phyloP scores from a whole-genome alignment of 2,888 invertebrate species.

The Chymomyza procnemis region DNA sequence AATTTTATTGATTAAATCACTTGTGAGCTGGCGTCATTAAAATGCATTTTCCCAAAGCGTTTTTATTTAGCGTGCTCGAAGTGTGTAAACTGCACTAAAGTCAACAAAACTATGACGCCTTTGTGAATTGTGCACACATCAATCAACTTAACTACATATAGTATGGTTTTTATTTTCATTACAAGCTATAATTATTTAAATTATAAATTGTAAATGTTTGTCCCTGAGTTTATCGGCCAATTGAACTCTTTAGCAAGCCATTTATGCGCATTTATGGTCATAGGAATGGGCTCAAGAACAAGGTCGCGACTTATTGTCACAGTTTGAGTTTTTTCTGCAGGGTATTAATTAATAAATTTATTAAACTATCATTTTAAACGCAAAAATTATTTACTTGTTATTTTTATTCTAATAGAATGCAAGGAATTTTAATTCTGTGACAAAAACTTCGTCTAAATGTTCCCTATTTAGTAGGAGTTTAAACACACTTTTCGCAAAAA shows the following conservation, averaged over 20 bases:
- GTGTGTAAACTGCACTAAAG: not conserved
- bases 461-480: no score
- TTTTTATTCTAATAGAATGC: slow-evolving; percentile 7
- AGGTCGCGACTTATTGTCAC: slow-evolving; percentile 53
- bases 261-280: slow-evolving; percentile 40
- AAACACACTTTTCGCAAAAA: no score
- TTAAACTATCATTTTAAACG: not conserved
- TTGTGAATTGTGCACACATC: not conserved
- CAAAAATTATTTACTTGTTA: not conserved
- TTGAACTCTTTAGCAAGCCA: slow-evolving; percentile 33
- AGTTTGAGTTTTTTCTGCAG: slow-evolving; percentile 29
- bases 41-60: slow-evolving; percentile 39
- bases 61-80: not conserved
- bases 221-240: slow-evolving; percentile 1
- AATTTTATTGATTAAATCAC: slow-evolving; percentile 25
- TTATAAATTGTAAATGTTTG: slow-evolving; percentile 25
- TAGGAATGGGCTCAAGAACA: slow-evolving; percentile 53
- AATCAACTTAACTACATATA: not conserved
- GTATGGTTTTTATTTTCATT: slow-evolving; percentile 3
- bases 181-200: slow-evolving; percentile 48
- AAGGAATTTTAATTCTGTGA: no score
- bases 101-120: not conserved
- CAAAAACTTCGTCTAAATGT: no score
- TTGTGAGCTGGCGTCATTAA: slow-evolving; percentile 8
- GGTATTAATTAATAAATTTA: not conserved